These are phyloP conservation scores for Netelia melanura DNA, from an alignment of 2,888 invertebrate species.

Conservation along the genomic window DNA sequence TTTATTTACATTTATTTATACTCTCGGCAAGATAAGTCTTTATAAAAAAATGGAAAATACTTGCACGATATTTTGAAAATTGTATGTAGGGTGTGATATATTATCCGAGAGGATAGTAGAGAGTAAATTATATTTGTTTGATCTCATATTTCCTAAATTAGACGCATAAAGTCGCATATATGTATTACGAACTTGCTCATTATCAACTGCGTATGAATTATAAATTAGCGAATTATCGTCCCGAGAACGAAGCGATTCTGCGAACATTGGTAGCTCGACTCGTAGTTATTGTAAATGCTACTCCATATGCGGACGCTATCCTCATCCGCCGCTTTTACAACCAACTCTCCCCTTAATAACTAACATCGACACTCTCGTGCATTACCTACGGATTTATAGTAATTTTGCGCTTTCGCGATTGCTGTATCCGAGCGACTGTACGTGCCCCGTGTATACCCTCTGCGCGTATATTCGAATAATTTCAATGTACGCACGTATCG, in stretches of 20 bases:
- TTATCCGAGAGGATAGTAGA: not conserved
- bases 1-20: too few relatives aligned
- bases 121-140: slow-evolving; percentile 32
- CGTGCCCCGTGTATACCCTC: slow-evolving; percentile 70
- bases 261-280: slow-evolving; percentile 42
- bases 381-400: slow-evolving; percentile 83
- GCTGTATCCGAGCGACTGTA: slow-evolving; percentile 80
- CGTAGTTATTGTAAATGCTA: slow-evolving; percentile 42
- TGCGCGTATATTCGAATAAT: slow-evolving; percentile 61
- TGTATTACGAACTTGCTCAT: slow-evolving; percentile 68
- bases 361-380: slow-evolving; percentile 77
- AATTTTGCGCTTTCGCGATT: slow-evolving; percentile 81
- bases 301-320: slow-evolving; percentile 8
- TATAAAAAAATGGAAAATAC: too few relatives aligned
- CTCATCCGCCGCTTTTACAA: slow-evolving; percentile 75
- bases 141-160: slow-evolving; percentile 14
- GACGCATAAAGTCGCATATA: slow-evolving; percentile 50
- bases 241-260: slow-evolving; percentile 26
- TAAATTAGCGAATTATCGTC: slow-evolving; percentile 59
- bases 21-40: too few relatives aligned
- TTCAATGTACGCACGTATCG: slow-evolving; percentile 34
- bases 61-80: slow-evolving; percentile 1
- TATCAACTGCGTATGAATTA: slow-evolving; percentile 67
- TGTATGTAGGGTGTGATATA: not conserved
- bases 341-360: slow-evolving; percentile 77